phyloP scores from a whole-genome alignment of 2,113 vertebrate species.

The Sylvietta virens region DNA sequence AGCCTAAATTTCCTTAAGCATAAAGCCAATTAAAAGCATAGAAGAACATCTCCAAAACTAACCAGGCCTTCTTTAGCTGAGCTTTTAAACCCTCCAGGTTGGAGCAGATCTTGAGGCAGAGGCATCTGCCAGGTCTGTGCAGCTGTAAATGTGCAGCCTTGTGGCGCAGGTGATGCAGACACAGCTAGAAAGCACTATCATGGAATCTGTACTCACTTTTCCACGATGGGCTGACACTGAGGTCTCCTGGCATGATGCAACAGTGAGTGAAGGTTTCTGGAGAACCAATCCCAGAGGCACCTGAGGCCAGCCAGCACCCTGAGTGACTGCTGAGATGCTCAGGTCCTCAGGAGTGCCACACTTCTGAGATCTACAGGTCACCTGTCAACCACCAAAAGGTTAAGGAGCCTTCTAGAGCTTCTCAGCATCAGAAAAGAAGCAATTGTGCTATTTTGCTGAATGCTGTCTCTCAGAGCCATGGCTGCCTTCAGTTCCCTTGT shows the following conservation, averaged over 20 bases:
- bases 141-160: background rate
- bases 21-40: background rate
- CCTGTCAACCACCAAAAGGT: background rate
- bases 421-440: background rate
- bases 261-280: background rate
- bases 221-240: background rate
- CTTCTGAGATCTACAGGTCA: background rate
- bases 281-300: background rate
- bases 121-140: background rate
- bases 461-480: background rate
- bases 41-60: background rate
- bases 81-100: background rate
- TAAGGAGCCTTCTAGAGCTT: background rate
- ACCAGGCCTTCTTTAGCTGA: background rate
- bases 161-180: background rate
- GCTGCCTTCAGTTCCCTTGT: rapidly evolving
- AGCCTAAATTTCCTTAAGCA: background rate
- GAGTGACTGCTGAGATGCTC: background rate
- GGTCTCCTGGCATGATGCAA: background rate
- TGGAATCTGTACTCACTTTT: background rate
- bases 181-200: background rate
- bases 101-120: background rate
- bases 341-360: background rate
- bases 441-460: background rate
- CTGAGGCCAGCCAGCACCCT: rapidly evolving